Conservation (phyloP, 1,140 invertebrate species). For the Acyrthosiphon pisum region DNA sequence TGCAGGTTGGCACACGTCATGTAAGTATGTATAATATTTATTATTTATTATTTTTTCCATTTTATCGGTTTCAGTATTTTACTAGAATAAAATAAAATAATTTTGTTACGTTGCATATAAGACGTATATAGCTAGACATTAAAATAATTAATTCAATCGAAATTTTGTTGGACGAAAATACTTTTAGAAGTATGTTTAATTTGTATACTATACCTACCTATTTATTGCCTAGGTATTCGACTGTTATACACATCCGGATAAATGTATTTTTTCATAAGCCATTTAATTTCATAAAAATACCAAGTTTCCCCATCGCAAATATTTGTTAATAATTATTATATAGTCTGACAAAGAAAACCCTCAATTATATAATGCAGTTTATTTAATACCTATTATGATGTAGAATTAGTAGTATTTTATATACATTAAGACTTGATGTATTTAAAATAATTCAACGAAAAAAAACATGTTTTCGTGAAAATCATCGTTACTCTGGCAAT, state of each 20-base stretch:
- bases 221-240: background rate
- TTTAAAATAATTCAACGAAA: background rate
- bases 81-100: background rate
- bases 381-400: background rate
- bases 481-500: background rate
- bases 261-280: background rate
- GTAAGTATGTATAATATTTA: background rate
- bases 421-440: background rate
- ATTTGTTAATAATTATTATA: background rate
- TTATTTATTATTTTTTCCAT: no score
- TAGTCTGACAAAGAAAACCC: background rate
- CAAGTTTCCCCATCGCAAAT: background rate
- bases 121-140: no score
- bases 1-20: background rate
- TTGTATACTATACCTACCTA: background rate
- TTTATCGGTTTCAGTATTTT: background rate
- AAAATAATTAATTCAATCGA: background rate
- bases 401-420: background rate
- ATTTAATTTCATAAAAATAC: slow-evolving; percentile 7
- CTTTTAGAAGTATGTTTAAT: background rate
- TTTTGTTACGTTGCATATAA: background rate
- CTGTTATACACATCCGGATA: background rate
- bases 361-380: background rate
- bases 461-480: background rate
- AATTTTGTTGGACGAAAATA: background rate